phyloP scores from a whole-genome alignment of 2,113 vertebrate species.

The Barbus barbus region DNA sequence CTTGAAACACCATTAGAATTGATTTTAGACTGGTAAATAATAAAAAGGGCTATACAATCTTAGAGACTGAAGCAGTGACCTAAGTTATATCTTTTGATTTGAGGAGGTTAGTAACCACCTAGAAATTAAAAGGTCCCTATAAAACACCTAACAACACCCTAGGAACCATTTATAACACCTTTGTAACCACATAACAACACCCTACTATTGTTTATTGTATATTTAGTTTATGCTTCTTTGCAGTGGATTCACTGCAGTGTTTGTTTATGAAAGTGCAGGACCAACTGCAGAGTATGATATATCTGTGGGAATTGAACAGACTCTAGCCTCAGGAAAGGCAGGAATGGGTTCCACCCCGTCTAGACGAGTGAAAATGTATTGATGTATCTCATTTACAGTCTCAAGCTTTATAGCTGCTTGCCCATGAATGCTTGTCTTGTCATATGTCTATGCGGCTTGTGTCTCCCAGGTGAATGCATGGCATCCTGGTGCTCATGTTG shows the following conservation, averaged over 20 bases:
- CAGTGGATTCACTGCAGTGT: not conserved
- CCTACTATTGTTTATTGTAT: no score
- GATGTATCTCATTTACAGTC: not conserved
- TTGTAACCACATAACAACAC: not conserved
- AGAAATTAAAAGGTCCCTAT: not conserved
- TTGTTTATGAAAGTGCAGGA: constrained; percentile 7
- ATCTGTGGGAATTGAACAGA: constrained; percentile 25
- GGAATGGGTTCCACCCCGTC: no score
- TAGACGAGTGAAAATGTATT: constrained; percentile 32
- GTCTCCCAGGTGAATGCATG: not conserved
- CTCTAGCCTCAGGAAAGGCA: constrained; percentile 14
- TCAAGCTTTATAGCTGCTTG: not conserved
- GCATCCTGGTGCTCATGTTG: not conserved
- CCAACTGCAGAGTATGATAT: not conserved
- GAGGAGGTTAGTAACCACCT: not conserved
- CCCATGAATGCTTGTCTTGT: constrained; percentile 1
- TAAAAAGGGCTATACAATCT: not conserved
- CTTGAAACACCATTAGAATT: not conserved
- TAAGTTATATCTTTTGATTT: not conserved
- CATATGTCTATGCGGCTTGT: not conserved
- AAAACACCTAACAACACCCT: not conserved
- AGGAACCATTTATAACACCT: not conserved
- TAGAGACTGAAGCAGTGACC: not conserved
- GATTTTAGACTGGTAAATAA: not conserved
- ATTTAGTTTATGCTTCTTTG: not conserved